A percentile compares a stretch with the other conserved stretches of the same genome.
Conservation (phyloP, 2,113 vertebrate genomes). For the Dinomys branickii region DNA sequence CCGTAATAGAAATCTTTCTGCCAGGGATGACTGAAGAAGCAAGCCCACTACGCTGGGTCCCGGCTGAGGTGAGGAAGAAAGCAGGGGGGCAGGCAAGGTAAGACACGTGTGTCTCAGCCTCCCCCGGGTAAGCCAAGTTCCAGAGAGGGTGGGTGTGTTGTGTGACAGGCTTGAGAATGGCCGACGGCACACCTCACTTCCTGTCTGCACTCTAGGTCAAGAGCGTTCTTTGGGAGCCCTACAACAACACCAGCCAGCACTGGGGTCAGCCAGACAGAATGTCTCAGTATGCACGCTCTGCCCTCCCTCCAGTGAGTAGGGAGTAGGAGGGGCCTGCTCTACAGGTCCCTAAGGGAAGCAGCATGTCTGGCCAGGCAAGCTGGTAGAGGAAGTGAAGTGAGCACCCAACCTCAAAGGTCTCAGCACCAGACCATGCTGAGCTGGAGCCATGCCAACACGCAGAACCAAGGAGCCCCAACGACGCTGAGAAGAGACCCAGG, state of each 20-base stretch:
- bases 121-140: not conserved
- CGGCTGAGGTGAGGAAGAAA: not conserved
- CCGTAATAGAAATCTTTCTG: not conserved
- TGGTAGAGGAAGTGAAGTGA: not conserved
- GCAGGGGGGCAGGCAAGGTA: not conserved
- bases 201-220: not conserved
- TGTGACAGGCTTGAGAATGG: not conserved
- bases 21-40: conserved; percentile 20
- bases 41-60: not conserved
- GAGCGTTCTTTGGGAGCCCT: not conserved
- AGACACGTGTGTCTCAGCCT: not conserved
- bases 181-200: not conserved
- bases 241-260: not conserved
- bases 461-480: not conserved
- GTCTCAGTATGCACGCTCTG: not conserved
- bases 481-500: not conserved
- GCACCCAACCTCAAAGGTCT: not conserved
- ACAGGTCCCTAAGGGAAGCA: not conserved
- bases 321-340: not conserved
- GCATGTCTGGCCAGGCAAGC: not conserved
- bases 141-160: not conserved
- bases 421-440: not conserved
- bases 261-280: not conserved
- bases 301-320: not conserved
- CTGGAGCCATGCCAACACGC: not conserved